These are phyloP conservation scores for Carabus problematicus DNA, from an alignment of 2,888 invertebrate species.

Conservation along the genomic window DNA sequence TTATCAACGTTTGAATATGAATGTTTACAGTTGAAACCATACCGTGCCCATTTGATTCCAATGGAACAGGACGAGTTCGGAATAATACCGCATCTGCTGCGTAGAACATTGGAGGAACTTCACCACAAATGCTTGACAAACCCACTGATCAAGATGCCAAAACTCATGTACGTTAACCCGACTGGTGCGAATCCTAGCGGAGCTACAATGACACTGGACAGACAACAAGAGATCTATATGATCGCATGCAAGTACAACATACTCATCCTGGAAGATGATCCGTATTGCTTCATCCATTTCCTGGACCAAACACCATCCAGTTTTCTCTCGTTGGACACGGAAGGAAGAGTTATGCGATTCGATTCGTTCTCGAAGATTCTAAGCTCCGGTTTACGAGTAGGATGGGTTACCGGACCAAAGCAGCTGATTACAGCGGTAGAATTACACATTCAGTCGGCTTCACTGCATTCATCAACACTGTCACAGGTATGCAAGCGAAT, in stretches of 20 bases:
- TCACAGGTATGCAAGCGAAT: conserved; percentile 65
- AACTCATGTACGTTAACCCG: conserved; percentile 76
- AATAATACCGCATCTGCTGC: conserved; percentile 67
- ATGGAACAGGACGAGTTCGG: conserved; percentile 75
- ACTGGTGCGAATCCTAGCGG: conserved; percentile 82
- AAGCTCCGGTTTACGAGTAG: conserved; percentile 75
- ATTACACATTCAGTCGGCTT: conserved; percentile 74
- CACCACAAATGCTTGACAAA: conserved; percentile 56
- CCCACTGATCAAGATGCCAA: conserved; percentile 67
- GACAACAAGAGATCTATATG: conserved; percentile 74
- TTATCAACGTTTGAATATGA: too few species aligned
- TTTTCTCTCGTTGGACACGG: conserved; percentile 76
- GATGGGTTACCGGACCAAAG: conserved; percentile 76
- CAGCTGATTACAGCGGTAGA: conserved; percentile 69
- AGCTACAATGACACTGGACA: conserved; percentile 68
- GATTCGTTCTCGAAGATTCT: conserved; percentile 82
- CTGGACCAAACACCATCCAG: conserved; percentile 68
- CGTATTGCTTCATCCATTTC: conserved; percentile 81
- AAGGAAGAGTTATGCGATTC: conserved; percentile 77
- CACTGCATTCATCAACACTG: conserved; percentile 69
- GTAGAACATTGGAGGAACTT: conserved; percentile 64
- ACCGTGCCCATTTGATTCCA: conserved; percentile 69
- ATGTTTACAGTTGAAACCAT: conserved; percentile 70
- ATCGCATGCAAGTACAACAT: conserved; percentile 79
- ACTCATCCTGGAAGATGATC: conserved; percentile 82